Base-by-base conservation (phyloP, 2,888 invertebrate species). In the Drosophila neoperkinsi region DNA sequence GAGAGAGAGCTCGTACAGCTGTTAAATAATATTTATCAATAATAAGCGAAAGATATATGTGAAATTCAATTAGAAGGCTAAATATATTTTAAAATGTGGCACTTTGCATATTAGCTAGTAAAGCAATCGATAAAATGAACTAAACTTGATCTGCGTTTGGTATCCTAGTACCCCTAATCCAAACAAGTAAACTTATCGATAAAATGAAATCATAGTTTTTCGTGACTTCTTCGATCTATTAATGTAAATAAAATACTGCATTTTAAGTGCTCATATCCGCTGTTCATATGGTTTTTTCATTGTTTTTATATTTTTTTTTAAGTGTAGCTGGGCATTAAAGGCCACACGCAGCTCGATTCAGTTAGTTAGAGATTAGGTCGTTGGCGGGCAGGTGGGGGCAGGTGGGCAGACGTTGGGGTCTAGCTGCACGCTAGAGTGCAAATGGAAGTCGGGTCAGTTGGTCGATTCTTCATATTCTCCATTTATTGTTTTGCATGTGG, bases 391-490 rank as follows among this genome's bases (percentile, higher is more conserved):
- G 53, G 25, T 25, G 60, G n/a, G 46, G 64, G 53, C 77, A 75
- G 65, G 71, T 77, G 62, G 51, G 61, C 49, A 34, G 71, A 49
- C 28, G 41, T 25, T 49, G 31, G 28, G n/a, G 5, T 43, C 46
- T 46, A 36, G 28, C 55, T 38, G 55, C 34, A 78, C 56, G 74
- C 71, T 71, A 71, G 55, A 65, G 28, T 58, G 75, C 56, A 28
- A 68, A 62, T 61, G 34, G 34, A 43, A 62, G 69, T 74, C 53
- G 77, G 71, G 76, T 76, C 76, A 76, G 61, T 72, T 52, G 76
- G 56, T 43, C 62, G 62, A 49, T 52, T 59, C 50, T 13, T 33
- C 56, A 33, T 56, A 56, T 21, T 51, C 33, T 31, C 3, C 30
- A 31, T 30, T 11, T 13, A 28, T n/a, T 28, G 13, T 33, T 64